Base-by-base conservation (phyloP, 1,140 invertebrate genomes). In the Euura saliciscinereae region DNA sequence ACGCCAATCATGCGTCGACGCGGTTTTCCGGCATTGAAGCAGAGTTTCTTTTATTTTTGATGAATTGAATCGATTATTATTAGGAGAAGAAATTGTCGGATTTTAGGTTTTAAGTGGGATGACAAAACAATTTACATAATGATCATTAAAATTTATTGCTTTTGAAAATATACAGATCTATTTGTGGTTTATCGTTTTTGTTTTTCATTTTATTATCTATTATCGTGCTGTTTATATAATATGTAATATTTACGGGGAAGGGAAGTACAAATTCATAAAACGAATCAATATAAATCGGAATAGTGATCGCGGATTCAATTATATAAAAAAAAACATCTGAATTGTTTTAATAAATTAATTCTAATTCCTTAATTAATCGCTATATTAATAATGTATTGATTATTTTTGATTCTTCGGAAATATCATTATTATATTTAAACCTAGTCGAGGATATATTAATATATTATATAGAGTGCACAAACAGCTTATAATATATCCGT, bases 121-220 rank as follows among this genome's bases (percentile, higher is more conserved):
- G 1, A 28, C 28, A 28, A 28, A 28, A 28, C 28, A 28, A 28
- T 28, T 28, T 28, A 28, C 0, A 1, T 28, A 28, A 28, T 67
- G 66, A 69, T 66, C 68, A 75, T 51, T 73, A 74, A 71, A 46
- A 1, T 79, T 79, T 77, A 79, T 79, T 77, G 73, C 74, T 75
- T 69, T 71, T 69, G 70, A 77, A 76, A 78, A 77, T 75, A 77
- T 78, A 78, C 77, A 77, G 70, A 78, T 77, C 68, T 69, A 45
- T 69, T 69, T 45, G 43, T 43, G 43, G 68, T 44, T 69, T 69
- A 13, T 4, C 28, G 44, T 44, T 42, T 59, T 59, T 28, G 28
- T 28, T 28, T 28, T 28, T 59, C 10, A 59, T n/a, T 8, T n/a
- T 59, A n/a, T 6, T n/a, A 28, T 28, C 28, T 28, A 28, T 28